phyloP scores from a whole-genome alignment of 2,113 vertebrate genomes.

The Gorsachius goisagi region DNA sequence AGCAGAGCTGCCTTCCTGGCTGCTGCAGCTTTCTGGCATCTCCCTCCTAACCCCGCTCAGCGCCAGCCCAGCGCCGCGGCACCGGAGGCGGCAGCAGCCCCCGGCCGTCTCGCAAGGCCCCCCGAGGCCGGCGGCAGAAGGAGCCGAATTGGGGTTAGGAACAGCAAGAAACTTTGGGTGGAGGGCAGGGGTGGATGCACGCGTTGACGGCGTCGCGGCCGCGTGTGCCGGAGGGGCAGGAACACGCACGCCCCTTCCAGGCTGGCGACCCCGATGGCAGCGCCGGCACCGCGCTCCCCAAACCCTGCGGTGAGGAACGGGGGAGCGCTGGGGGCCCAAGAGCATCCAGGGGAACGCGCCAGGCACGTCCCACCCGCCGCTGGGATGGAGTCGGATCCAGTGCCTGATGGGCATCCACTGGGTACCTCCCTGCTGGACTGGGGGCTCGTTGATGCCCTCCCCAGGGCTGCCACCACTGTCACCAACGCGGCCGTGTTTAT shows the following conservation, averaged over 20 bases:
- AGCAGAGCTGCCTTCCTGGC: not conserved
- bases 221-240: rapidly evolving
- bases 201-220: rapidly evolving
- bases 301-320: rapidly evolving
- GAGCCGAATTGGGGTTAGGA: not conserved
- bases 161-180: not conserved
- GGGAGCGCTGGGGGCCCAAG: rapidly evolving
- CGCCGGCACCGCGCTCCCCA: not conserved
- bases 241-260: rapidly evolving
- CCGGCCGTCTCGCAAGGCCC: rapidly evolving
- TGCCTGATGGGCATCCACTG: not conserved
- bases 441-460: not conserved
- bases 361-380: not conserved
- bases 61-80: not conserved
- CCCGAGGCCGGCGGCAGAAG: rapidly evolving
- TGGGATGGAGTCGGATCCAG: not conserved
- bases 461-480: not conserved
- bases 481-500: rapidly evolving
- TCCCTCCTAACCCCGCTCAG: not conserved
- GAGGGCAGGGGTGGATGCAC: not conserved
- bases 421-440: not conserved
- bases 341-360: rapidly evolving
- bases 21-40: not conserved
- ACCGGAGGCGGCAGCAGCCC: not conserved
- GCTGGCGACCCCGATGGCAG: not conserved